phyloP scores from a whole-genome alignment of 2,113 vertebrate species.

The Cynoglossus semilaevis region DNA sequence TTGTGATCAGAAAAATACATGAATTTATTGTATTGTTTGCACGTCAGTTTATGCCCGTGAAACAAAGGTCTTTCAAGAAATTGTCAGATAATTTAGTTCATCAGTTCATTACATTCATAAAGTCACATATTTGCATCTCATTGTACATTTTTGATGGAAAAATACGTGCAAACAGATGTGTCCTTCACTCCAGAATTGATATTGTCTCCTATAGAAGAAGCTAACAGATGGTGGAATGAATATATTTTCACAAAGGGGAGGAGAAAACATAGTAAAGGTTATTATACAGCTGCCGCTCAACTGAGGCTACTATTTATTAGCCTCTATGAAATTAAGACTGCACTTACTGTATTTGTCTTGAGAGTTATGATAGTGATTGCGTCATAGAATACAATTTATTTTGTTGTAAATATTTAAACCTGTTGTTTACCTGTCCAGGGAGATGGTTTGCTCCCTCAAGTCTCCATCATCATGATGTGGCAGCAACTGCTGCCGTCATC shows the following conservation, averaged over 20 bases:
- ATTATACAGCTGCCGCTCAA: slow-evolving; percentile 14
- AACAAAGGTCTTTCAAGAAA: neutral
- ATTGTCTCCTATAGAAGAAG: slow-evolving; percentile 32
- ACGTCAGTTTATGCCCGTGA: neutral
- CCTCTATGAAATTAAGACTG: neutral
- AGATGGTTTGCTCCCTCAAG: neutral
- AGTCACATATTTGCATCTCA: neutral
- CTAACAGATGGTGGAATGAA: slow-evolving; percentile 52
- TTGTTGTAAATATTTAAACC: neutral
- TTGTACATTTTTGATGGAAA: neutral
- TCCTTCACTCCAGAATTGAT: slow-evolving; percentile 7
- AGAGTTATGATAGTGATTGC: neutral
- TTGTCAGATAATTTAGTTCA: neutral
- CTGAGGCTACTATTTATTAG: slow-evolving; percentile 10
- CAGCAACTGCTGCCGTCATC: slow-evolving; percentile 14
- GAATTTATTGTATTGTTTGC: neutral
- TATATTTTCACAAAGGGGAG: slow-evolving; percentile 44
- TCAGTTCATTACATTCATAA: neutral
- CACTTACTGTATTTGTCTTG: neutral
- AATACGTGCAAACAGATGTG: neutral
- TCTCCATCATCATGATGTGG: slow-evolving; percentile 13
- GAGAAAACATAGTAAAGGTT: slow-evolving; percentile 31
- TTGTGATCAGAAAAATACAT: neutral
- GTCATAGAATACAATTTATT: too few species aligned
- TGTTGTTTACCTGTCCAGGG: slow-evolving; percentile 8